Conservation (phyloP, 2,113 vertebrate genomes). For the Salvelinus sp. region DNA sequence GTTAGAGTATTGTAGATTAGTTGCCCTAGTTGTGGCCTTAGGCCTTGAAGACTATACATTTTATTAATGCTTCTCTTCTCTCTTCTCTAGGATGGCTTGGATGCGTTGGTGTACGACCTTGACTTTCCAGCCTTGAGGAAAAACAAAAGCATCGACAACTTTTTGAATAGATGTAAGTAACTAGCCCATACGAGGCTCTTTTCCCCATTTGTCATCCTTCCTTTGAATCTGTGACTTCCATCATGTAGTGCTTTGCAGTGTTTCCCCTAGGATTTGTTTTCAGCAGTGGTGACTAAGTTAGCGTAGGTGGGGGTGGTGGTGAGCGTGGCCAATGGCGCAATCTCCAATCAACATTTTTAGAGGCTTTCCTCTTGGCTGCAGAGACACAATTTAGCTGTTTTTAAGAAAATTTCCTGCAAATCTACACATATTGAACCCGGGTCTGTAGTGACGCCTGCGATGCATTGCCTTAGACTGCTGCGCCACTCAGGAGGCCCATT, state of each 20-base stretch:
- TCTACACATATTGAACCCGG: no score
- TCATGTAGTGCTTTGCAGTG: slow-evolving; percentile 8
- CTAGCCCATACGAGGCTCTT: neutral
- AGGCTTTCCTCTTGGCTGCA: no score
- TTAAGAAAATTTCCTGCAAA: no score
- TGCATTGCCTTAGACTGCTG: no score
- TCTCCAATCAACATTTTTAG: no score
- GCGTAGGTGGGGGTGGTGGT: no score
- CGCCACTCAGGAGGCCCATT: no score
- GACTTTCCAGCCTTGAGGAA: slow-evolving; percentile 98
- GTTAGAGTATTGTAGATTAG: neutral
- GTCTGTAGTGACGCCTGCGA: no score
- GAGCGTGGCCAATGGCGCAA: no score
- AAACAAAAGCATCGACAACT: slow-evolving; percentile 99
- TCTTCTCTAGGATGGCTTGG: slow-evolving; percentile 88
- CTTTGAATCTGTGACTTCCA: slow-evolving; percentile 16
- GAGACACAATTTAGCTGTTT: no score
- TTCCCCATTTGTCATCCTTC: neutral
- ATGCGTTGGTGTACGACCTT: slow-evolving; percentile 97
- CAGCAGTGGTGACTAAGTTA: no score
- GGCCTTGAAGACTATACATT: neutral
- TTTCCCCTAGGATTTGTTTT: neutral
- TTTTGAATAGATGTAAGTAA: slow-evolving; percentile 99
- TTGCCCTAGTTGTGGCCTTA: neutral
- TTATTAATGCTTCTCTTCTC: slow-evolving; percentile 38